Base-by-base conservation (phyloP, 2,113 vertebrate species). In the Malurus cyaneus region DNA sequence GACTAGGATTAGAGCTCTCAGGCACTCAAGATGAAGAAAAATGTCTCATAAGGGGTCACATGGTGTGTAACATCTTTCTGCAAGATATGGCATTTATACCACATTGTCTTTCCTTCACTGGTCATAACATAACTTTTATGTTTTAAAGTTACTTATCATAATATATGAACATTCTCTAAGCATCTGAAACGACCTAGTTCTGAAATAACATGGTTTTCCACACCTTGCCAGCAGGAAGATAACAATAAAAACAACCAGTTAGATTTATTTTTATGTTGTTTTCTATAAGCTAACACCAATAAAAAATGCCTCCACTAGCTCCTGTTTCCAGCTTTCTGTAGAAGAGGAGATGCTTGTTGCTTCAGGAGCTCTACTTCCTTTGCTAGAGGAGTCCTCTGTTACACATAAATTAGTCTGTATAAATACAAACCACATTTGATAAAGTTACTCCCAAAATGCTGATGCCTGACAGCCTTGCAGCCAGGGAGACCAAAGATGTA, bases 391-490 rank as follows among this genome's bases (percentile, higher is more conserved):
- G 57, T 74, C 72, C 61, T 88, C 64, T 71, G 72, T 64, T 76
- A 44, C 86, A 95, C 90, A 96, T 92, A 94, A 95, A 96, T 96
- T 86, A 84, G 64, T 74, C 82, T 86, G 49, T 70, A 79, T 71
- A 95, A 96, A 95, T 64, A 94, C 0, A 9, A 93, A 83, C 41
- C 2, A 0, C 0, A 0, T 74, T 93, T 74, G 67, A 86, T 64
- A 94, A 91, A 74, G 81, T 78, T 56, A 26, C 76, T 90, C 82
- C 85, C 81, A 32, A 89, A 90, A 60, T 0, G 20, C 60, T 88
- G 80, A 23, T 84, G 77, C 32, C 88, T 86, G 80, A 83, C 32
- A 64, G 66, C 64, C 84, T 18, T 34, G 65, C 81, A 73, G 72
- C 44, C 86, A 92, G 69, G 50, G 65, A 73, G 61, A 93, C 74